phyloP scores from a whole-genome alignment of 2,888 invertebrate genomes.

The Neelides folsomi region DNA sequence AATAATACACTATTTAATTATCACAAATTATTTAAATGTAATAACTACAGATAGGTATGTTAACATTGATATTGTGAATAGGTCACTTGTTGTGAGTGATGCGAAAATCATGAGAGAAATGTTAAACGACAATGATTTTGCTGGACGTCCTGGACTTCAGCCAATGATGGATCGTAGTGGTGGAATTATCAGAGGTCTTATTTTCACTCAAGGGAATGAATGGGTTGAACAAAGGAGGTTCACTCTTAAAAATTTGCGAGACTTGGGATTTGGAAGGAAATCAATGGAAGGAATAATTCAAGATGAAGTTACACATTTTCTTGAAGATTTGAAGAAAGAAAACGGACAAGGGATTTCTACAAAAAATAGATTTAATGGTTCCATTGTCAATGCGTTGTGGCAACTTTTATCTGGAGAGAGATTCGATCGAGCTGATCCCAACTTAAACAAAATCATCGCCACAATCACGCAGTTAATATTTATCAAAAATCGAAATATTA shows the following conservation, averaged over 20 bases:
- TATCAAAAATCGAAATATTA: neutral
- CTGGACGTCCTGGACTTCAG: neutral
- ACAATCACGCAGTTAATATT: constrained; percentile 2
- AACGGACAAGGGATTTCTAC: constrained; percentile 5
- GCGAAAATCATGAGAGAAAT: neutral
- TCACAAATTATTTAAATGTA: too few species aligned
- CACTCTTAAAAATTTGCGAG: too few species aligned
- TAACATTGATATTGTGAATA: neutral
- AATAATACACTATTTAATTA: neutral
- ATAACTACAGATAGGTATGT: too few species aligned
- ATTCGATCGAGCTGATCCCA: constrained; percentile 7
- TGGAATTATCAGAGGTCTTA: too few species aligned
- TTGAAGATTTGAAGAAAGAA: constrained; percentile 3
- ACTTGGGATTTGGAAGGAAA: too few species aligned
- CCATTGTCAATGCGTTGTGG: constrained; percentile 12
- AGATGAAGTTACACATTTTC: too few species aligned
- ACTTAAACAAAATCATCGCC: constrained; percentile 3
- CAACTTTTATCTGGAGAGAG: constrained; percentile 9
- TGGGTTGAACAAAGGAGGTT: too few species aligned
- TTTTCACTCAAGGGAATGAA: too few species aligned
- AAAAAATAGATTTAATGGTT: constrained; percentile 7
- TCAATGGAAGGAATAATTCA: too few species aligned
- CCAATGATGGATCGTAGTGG: too few species aligned
- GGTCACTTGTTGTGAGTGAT: neutral
- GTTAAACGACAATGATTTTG: neutral